phyloP scores from a whole-genome alignment of 2,113 vertebrate species.

The Candoia aspera region DNA sequence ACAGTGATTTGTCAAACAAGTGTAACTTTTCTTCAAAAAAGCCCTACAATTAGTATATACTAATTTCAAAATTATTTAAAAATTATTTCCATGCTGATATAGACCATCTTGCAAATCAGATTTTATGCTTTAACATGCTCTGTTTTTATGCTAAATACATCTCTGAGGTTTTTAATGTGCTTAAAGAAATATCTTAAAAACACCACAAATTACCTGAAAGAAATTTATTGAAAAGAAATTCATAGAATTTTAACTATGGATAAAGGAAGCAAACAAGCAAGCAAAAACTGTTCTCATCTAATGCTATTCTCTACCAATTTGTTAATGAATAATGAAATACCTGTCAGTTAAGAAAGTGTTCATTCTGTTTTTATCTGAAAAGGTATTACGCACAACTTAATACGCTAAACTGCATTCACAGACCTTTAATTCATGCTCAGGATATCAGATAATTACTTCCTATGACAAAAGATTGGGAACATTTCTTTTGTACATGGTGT shows the following conservation, averaged over 20 bases:
- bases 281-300: neutral
- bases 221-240: neutral
- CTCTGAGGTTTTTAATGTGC: neutral
- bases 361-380: neutral
- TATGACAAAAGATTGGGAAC: conserved; percentile 26
- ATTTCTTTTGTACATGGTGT: conserved; percentile 19
- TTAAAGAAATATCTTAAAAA: neutral
- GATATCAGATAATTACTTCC: conserved; percentile 16
- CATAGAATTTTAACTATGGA: neutral
- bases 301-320: neutral
- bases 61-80: neutral
- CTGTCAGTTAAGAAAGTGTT: conserved; percentile 30
- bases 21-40: neutral
- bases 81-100: neutral
- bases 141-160: conserved; percentile 7
- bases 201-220: neutral
- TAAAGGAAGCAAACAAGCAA: neutral
- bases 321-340: conserved; percentile 28
- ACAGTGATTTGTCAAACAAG: conserved; percentile 18
- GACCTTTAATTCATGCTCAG: conserved; percentile 16
- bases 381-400: neutral
- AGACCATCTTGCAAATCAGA: neutral
- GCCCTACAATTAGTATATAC: neutral
- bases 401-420: neutral
- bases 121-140: neutral